These are phyloP conservation scores for Tringa solitaria DNA, from an alignment of 2,113 vertebrate species.

Conservation along the genomic window DNA sequence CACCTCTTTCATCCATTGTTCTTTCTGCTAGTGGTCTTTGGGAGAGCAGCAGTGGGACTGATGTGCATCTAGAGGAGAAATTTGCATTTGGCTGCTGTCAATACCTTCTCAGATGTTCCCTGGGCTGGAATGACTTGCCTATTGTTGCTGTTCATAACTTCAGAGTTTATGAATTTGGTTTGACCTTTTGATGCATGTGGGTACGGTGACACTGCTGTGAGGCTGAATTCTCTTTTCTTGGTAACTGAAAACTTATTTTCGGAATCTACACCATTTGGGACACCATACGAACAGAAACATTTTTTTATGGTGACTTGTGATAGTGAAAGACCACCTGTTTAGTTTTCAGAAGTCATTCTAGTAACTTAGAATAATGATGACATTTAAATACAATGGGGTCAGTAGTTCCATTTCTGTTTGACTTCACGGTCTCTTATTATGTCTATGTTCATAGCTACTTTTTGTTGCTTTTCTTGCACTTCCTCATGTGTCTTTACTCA, in stretches of 20 bases:
- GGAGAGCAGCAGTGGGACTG: not conserved
- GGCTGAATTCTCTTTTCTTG: not conserved
- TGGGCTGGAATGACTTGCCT: not conserved
- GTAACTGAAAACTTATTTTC: not conserved
- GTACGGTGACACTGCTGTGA: not conserved
- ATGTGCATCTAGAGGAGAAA: not conserved
- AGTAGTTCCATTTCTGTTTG: not conserved
- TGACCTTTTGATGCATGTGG: not conserved
- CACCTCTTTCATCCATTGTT: not conserved
- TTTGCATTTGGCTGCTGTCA: not conserved
- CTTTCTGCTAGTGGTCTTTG: not conserved
- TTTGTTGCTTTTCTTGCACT: not conserved
- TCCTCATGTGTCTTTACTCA: not conserved
- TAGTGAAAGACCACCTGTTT: not conserved
- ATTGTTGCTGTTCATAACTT: not conserved
- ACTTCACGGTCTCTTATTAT: not conserved
- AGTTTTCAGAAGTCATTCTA: not conserved
- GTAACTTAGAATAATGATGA: not conserved
- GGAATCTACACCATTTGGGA: not conserved
- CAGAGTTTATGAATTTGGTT: not conserved
- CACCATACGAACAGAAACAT: not conserved
- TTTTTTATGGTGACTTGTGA: not conserved
- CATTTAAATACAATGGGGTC: not conserved
- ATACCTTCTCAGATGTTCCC: not conserved
- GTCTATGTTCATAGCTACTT: not conserved